Evolutionary conservation across 2,888 invertebrate species (phyloP), one percentile per base, ranked within the genome.

Genomic region (Sarcophaga rosellei): DNA sequence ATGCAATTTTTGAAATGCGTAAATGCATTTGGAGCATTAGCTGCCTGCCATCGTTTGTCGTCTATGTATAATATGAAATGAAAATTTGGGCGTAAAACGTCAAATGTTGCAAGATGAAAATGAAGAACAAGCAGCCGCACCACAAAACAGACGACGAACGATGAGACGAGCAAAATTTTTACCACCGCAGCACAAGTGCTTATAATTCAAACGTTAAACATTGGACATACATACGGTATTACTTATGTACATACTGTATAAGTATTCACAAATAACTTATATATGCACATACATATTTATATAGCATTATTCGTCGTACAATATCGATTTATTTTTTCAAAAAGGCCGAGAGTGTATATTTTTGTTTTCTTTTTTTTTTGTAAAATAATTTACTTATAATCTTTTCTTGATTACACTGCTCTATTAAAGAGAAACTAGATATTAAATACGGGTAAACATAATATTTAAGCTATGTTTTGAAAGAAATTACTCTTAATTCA

Each of bases 51-150:
- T 84, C 65, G 69, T 75, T 75, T 21, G 69, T 65, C 44, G 65
- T 21, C 73, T 77, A 47, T 81, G 81, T 81, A 85, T 73, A 77
- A 78, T 74, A 81, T 74, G 63, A 77, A 74, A 66, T 80, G 68
- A 77, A 75, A 81, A 78, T 84, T 81, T 86, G 86, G 86, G 86
- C 86, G 86, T 86, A 86, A 84, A 86, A 86, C 84, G 86, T 84
- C 86, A 84, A 86, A 84, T 65, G 70, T 80, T 75, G 79, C 69
- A 84, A 84, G 84, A 70, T 84, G 66, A 78, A 74, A 77, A 76
- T 53, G 23, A 82, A 63, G 72, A 83, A 86, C 62, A 79, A 75
- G 76, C 75, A 80, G 47, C 45, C 59, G 77, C 68, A 83, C 73
- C 57, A 74, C 17, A 63, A 74, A 75, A 86, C 35, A 85, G 45